Percentiles rank a stretch among this genome's conserved stretches.
Evolutionary conservation across 1,140 invertebrate genomes (phyloP).

Genomic region (Zaprionus lachaisei): DNA sequence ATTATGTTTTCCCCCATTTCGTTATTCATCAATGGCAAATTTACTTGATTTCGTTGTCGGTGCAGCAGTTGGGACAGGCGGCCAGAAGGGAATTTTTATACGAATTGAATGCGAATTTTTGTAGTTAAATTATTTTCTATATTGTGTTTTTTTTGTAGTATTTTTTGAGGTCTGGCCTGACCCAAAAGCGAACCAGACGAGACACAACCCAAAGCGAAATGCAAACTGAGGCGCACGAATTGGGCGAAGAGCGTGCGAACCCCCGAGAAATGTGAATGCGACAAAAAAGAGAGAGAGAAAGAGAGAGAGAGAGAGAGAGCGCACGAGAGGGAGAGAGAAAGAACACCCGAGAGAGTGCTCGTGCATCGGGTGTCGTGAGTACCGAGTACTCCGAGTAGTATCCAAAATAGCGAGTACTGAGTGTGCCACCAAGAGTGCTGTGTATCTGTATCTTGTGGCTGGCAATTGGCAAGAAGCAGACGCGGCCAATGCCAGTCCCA

Average conservation of each 20-base stretch:
- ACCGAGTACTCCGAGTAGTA: conserved; percentile 13
- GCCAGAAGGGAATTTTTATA: conserved; percentile 33
- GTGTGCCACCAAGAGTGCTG: conserved; percentile 22
- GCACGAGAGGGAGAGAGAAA: too few relatives aligned
- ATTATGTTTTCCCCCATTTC: not conserved
- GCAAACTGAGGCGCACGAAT: conserved; percentile 72
- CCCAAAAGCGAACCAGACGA: conserved; percentile 81
- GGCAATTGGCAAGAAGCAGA: conserved; percentile 66
- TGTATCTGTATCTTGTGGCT: conserved; percentile 68
- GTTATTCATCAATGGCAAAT: conserved; percentile 9
- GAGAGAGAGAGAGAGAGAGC: not conserved
- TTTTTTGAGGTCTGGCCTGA: conserved; percentile 60
- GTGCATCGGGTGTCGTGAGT: conserved; percentile 20
- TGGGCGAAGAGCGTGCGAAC: conserved; percentile 65
- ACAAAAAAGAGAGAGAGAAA: conserved; percentile 20
- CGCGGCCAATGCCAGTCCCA: not conserved
- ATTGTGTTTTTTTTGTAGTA: conserved; percentile 49
- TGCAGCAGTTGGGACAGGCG: conserved; percentile 39
- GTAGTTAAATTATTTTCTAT: conserved; percentile 49
- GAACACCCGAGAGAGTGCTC: not conserved
- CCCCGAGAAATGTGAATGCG: conserved; percentile 36
- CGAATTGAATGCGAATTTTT: conserved; percentile 29
- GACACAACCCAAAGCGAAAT: conserved; percentile 83
- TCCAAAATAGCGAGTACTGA: not conserved
- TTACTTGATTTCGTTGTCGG: conserved; percentile 11